Conservation (phyloP, 2,113 vertebrate species). For the Drymodes brunneopygia region DNA sequence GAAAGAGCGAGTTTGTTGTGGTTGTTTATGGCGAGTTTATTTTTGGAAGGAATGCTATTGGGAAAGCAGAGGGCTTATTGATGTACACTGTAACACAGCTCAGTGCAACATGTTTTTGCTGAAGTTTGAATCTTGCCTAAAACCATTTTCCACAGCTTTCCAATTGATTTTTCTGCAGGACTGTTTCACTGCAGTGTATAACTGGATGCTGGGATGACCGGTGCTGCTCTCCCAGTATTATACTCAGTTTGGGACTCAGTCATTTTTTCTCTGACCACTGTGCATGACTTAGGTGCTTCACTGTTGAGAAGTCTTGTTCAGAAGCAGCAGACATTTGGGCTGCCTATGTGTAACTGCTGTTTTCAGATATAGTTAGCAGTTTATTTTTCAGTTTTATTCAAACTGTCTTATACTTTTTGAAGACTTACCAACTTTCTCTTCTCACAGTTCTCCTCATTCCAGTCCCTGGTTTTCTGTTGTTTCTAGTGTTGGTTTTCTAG, state of each 20-base stretch:
- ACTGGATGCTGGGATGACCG: background rate
- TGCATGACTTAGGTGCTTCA: background rate
- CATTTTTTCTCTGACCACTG: background rate
- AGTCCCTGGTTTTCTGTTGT: background rate
- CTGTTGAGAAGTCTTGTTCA: background rate
- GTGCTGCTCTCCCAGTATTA: background rate
- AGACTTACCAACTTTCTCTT: background rate
- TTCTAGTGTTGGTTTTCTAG: background rate
- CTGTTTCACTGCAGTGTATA: background rate
- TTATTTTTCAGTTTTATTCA: background rate
- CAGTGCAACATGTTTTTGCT: background rate
- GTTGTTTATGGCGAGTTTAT: background rate
- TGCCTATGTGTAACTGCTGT: background rate
- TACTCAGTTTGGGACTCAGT: accelerated
- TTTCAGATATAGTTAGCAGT: background rate
- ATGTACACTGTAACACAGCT: background rate
- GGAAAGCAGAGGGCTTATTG: background rate
- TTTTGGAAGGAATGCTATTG: background rate
- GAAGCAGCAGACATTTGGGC: background rate
- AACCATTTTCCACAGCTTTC: constrained; percentile 43
- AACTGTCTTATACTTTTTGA: background rate
- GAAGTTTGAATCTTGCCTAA: constrained; percentile 6
- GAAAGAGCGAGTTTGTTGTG: background rate
- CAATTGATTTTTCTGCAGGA: constrained; percentile 11
- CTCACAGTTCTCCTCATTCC: background rate